These are phyloP conservation scores for Leptodactylus fallax DNA, from an alignment of 2,797 vertebrate genomes.

Conservation along the genomic window DNA sequence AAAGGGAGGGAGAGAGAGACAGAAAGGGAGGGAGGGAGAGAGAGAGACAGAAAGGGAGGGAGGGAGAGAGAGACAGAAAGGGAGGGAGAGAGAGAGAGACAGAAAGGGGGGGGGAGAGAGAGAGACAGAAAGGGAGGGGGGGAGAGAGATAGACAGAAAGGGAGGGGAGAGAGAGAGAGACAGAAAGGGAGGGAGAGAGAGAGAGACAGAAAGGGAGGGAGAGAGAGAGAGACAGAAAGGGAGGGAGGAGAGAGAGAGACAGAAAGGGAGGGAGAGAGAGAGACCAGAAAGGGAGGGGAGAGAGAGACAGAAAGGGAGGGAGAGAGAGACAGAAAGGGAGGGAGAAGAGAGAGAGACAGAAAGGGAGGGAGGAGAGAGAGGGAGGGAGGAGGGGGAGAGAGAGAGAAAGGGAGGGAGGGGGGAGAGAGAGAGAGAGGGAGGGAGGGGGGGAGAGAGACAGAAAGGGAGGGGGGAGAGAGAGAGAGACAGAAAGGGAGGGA, in stretches of 20 bases:
- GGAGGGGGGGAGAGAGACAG: neutral
- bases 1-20: no score
- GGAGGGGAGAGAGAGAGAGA: slow-evolving; percentile 11
- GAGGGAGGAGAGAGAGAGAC: neutral
- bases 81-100: neutral
- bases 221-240: neutral
- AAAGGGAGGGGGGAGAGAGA: neutral
- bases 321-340: neutral
- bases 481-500: no score
- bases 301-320: neutral
- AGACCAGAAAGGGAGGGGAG: no score
- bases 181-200: slow-evolving; percentile 31
- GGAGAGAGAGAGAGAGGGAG: neutral
- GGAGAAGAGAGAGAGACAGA: no score
- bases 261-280: neutral
- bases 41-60: neutral
- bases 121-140: neutral
- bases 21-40: no score
- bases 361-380: neutral
- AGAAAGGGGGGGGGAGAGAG: neutral
- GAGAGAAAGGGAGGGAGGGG: slow-evolving; percentile 39
- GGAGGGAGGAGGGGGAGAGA: neutral
- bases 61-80: slow-evolving; percentile 45
- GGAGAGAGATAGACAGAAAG: neutral
- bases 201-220: neutral